Evolutionary conservation across 2,797 vertebrate species (phyloP).

Genomic region (Heterohyrax brucei): DNA sequence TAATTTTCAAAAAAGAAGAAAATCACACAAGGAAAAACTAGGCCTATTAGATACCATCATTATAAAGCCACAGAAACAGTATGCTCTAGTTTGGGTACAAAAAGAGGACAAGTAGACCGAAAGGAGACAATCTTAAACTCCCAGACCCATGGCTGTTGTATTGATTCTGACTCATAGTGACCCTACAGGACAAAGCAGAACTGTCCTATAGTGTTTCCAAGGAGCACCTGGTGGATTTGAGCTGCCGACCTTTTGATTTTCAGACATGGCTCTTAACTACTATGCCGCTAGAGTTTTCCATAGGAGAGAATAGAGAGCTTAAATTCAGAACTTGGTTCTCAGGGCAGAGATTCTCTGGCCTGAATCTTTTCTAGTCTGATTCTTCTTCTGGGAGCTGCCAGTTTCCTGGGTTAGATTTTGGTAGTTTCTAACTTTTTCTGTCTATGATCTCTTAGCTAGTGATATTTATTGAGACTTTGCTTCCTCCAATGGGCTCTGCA

Average conservation of each 20-base stretch:
- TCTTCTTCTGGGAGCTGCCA: background rate
- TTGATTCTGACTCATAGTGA: too few relatives aligned
- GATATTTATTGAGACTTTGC: background rate
- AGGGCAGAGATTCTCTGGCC: background rate
- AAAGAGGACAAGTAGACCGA: background rate
- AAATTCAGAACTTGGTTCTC: background rate
- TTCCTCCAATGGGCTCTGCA: background rate
- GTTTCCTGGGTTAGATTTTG: background rate
- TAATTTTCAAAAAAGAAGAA: background rate
- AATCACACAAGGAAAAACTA: background rate
- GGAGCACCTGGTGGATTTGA: too few relatives aligned
- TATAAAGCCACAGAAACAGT: background rate
- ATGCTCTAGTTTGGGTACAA: background rate
- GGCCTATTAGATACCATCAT: background rate
- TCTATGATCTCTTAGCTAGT: background rate
- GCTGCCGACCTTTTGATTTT: too few relatives aligned
- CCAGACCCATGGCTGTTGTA: too few relatives aligned
- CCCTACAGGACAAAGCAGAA: too few relatives aligned
- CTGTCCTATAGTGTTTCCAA: too few relatives aligned
- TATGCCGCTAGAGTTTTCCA: too few relatives aligned
- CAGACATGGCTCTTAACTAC: too few relatives aligned
- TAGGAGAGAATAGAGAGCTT: background rate
- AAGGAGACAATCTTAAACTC: too few relatives aligned
- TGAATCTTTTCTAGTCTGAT: background rate
- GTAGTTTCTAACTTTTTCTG: background rate